Conservation (phyloP, 2,888 invertebrate genomes). For the Silvanus unidentatus region DNA sequence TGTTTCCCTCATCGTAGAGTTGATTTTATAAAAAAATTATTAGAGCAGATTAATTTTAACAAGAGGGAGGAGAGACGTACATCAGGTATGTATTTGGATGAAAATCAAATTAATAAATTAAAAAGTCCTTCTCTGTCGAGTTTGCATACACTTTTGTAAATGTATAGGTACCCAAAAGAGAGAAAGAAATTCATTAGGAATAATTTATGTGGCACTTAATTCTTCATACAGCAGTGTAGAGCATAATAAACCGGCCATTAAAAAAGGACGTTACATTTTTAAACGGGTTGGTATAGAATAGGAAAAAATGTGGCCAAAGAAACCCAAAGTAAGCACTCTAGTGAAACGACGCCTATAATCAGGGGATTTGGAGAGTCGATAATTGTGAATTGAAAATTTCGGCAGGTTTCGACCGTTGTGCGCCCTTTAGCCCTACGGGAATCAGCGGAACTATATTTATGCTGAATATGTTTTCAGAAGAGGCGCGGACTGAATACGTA, state of each 20-base stretch:
- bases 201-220: constrained; percentile 12
- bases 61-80: too few species aligned
- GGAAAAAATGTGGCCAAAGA: constrained; percentile 5
- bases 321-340: constrained; percentile 7
- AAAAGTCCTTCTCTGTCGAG: background rate
- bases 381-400: constrained; percentile 43
- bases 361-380: constrained; percentile 27
- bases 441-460: constrained; percentile 37
- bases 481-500: constrained; percentile 38
- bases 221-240: constrained; percentile 1
- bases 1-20: too few species aligned
- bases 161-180: background rate
- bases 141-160: background rate
- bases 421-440: constrained; percentile 33
- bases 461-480: constrained; percentile 38
- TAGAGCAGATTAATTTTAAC: too few species aligned
- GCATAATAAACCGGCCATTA: constrained; percentile 17
- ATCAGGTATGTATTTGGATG: background rate
- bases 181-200: constrained; percentile 12
- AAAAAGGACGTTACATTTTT: constrained; percentile 12
- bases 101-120: constrained; percentile 2
- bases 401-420: constrained; percentile 35
- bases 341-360: constrained; percentile 21
- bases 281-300: constrained; percentile 3
- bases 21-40: too few species aligned